Conservation (phyloP, 2,113 vertebrate genomes). For the Lepisosteus osseus region DNA sequence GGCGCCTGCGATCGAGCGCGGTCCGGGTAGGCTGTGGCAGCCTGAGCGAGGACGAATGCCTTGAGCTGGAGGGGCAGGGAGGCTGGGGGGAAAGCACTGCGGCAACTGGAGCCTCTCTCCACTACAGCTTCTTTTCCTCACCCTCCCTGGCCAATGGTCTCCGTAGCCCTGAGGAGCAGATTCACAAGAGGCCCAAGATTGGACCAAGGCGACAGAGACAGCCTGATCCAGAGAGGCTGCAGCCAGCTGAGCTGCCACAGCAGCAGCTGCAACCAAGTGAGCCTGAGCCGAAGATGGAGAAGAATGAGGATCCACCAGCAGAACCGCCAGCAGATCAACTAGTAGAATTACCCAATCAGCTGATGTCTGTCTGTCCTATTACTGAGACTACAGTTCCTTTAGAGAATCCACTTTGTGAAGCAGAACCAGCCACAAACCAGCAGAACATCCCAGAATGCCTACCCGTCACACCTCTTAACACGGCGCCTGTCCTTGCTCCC, state of each 20-base stretch:
- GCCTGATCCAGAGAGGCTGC: constrained; percentile 36
- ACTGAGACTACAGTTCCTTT: constrained; percentile 39
- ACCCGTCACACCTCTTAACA: constrained; percentile 15
- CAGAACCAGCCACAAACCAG: constrained; percentile 15
- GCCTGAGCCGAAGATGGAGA: constrained; percentile 8
- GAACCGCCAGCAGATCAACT: constrained; percentile 26
- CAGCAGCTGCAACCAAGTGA: constrained; percentile 18
- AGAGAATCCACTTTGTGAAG: not conserved
- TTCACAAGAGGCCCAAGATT: constrained; percentile 34
- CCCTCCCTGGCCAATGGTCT: constrained; percentile 86
- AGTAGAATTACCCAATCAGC: constrained; percentile 49
- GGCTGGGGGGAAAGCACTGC: constrained; percentile 42
- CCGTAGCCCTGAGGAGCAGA: constrained; percentile 76
- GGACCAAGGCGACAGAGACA: constrained; percentile 47
- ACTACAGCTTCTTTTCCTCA: constrained; percentile 81
- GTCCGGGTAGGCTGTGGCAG: constrained; percentile 78
- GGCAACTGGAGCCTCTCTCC: constrained; percentile 66
- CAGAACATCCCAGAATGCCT: constrained; percentile 23
- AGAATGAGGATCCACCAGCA: constrained; percentile 30
- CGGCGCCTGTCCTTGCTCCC: constrained; percentile 9
- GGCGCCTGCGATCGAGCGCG: constrained; percentile 81
- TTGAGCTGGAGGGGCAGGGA: constrained; percentile 49
- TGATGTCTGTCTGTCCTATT: constrained; percentile 36
- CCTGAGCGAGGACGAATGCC: constrained; percentile 63
- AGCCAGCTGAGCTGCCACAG: constrained; percentile 28